phyloP scores from a whole-genome alignment of 2,888 invertebrate genomes.

The Ceramica pisi region DNA sequence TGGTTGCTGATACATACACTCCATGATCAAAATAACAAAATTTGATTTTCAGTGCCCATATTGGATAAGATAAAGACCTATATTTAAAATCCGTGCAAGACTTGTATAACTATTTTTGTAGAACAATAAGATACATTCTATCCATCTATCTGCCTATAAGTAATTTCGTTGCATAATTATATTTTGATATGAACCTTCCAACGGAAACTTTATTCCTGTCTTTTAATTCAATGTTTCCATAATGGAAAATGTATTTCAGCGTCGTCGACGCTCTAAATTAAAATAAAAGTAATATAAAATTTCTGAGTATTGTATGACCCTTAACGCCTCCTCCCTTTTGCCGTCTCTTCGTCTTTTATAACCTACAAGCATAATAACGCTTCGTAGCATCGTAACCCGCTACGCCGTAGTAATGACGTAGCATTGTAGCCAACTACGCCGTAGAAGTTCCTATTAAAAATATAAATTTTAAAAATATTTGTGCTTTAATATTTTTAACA shows the following conservation, averaged over 20 bases:
- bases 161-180: background rate
- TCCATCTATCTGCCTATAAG: background rate
- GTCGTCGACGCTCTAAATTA: background rate
- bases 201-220: background rate
- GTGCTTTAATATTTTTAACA: no score
- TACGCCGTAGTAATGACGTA: conserved; percentile 58
- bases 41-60: background rate
- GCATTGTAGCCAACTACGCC: conserved; percentile 13
- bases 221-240: background rate
- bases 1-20: no score
- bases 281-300: conserved; percentile 31
- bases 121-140: no score
- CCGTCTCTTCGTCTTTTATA: conserved; percentile 23
- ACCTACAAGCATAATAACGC: conserved; percentile 24
- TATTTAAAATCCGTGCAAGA: no score
- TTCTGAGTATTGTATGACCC: conserved; percentile 31
- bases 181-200: background rate
- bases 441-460: no score
- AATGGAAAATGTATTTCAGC: background rate
- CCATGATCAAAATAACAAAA: background rate
- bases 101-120: background rate
- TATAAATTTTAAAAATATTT: no score
- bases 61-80: no score
- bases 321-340: conserved; percentile 16
- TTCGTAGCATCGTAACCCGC: conserved; percentile 21